Evolutionary conservation across 2,888 invertebrate species (phyloP).

Genomic region (Hemicrepidius hirtus): DNA sequence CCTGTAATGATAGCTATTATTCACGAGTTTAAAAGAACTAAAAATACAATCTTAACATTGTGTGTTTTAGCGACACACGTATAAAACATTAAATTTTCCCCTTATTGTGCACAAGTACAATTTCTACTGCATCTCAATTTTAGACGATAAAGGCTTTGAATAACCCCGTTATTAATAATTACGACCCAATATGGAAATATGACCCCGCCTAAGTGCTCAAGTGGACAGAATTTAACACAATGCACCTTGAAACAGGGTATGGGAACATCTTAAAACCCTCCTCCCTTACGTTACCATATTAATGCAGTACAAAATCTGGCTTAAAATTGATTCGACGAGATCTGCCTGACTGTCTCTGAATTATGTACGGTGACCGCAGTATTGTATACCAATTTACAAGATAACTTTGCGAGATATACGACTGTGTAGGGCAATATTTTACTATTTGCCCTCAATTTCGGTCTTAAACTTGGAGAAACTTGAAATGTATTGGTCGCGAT

Average conservation of each 20-base stretch:
- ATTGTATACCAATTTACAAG: conserved; percentile 66
- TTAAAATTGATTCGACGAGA: conserved; percentile 36
- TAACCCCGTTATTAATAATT: conserved; percentile 28
- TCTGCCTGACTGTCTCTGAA: conserved; percentile 47
- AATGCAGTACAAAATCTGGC: conserved; percentile 34
- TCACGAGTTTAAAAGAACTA: too few species aligned
- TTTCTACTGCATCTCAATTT: conserved; percentile 25
- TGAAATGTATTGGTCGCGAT: conserved; percentile 64
- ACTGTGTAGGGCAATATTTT: conserved; percentile 61
- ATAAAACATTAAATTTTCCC: too few species aligned
- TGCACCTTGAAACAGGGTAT: background rate
- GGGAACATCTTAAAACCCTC: conserved; percentile 8
- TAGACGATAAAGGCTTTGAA: background rate
- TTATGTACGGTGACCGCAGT: conserved; percentile 61
- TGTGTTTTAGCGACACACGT: too few species aligned
- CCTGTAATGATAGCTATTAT: too few species aligned
- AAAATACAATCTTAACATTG: too few species aligned
- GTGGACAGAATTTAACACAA: conserved; percentile 21
- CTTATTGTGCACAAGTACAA: background rate
- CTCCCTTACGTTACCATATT: conserved; percentile 30
- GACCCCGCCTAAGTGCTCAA: conserved; percentile 1
- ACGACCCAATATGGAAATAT: conserved; percentile 25
- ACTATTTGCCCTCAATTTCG: conserved; percentile 64
- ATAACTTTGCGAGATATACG: conserved; percentile 64
- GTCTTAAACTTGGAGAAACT: conserved; percentile 62